phyloP scores from a whole-genome alignment of 2,888 invertebrate genomes.

The Drosophila yooni region DNA sequence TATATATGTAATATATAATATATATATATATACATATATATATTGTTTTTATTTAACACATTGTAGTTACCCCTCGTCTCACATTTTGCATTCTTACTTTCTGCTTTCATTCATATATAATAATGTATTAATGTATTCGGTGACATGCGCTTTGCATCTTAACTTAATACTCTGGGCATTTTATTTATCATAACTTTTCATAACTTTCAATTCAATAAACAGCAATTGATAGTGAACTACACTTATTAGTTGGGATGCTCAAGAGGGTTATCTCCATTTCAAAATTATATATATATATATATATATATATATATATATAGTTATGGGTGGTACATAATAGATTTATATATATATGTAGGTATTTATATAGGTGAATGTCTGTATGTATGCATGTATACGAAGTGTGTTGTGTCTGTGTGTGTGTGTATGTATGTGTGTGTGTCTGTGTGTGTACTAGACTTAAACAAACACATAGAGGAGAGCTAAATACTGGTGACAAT shows the following conservation, averaged over 20 bases:
- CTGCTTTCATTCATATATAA: slow-evolving; percentile 28
- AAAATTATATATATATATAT: neutral
- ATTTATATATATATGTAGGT: slow-evolving; percentile 12
- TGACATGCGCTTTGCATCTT: slow-evolving; percentile 30
- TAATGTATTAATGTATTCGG: slow-evolving; percentile 24
- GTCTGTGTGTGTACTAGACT: slow-evolving; percentile 33
- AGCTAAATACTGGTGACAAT: slow-evolving; percentile 51
- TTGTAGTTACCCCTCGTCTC: slow-evolving; percentile 52
- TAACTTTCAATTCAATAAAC: slow-evolving; percentile 51
- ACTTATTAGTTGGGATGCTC: slow-evolving; percentile 42
- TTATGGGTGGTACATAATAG: slow-evolving; percentile 20
- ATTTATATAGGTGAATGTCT: slow-evolving; percentile 8
- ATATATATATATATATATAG: neutral
- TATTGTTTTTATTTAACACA: slow-evolving; percentile 57
- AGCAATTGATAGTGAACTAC: slow-evolving; percentile 46
- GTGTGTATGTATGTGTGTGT: slow-evolving; percentile 13
- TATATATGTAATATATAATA: slow-evolving; percentile 13
- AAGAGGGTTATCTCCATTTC: slow-evolving; percentile 12
- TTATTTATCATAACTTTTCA: slow-evolving; percentile 20
- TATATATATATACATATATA: slow-evolving; percentile 31
- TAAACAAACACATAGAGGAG: slow-evolving; percentile 48
- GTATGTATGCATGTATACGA: slow-evolving; percentile 5
- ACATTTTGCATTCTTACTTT: slow-evolving; percentile 34
- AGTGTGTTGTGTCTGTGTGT: neutral
- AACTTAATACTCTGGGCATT: slow-evolving; percentile 32